These are phyloP conservation scores for Cardiocondyla obscurior DNA, from an alignment of 1,140 invertebrate genomes.

Conservation along the genomic window DNA sequence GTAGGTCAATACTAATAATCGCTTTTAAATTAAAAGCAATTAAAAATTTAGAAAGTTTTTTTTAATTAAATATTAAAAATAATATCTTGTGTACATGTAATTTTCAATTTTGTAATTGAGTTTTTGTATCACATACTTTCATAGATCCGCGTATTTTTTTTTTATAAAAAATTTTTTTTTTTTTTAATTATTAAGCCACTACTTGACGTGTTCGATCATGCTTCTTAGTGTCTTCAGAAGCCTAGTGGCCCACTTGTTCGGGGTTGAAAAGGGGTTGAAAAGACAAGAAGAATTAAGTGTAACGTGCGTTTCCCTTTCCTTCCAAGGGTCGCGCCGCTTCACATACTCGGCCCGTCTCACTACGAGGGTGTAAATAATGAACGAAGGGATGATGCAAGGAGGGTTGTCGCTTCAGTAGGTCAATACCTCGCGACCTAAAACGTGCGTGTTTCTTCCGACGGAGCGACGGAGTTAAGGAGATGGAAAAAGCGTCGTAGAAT, in stretches of 20 bases:
- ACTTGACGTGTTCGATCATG: constrained; percentile 19
- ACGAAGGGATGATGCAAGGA: constrained; percentile 74
- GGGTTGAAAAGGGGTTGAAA: constrained; percentile 64
- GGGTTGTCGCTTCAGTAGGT: constrained; percentile 74
- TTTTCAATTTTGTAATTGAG: constrained; percentile 7
- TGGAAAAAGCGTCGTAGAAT: constrained; percentile 49
- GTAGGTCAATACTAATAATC: neutral
- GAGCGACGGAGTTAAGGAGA: neutral
- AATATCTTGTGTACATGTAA: neutral
- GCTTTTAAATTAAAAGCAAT: neutral
- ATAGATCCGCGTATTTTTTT: neutral
- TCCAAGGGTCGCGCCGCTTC: constrained; percentile 58
- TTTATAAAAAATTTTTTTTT: too few species aligned
- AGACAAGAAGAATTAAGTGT: constrained; percentile 72
- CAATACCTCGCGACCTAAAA: constrained; percentile 74
- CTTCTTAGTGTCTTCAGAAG: constrained; percentile 62
- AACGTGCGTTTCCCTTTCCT: constrained; percentile 35
- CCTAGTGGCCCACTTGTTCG: constrained; percentile 75
- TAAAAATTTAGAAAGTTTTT: neutral
- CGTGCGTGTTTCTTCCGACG: constrained; percentile 43
- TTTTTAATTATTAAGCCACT: constrained; percentile 42
- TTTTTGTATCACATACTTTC: neutral
- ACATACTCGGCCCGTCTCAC: constrained; percentile 57
- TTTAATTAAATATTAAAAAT: neutral
- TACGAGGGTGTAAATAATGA: constrained; percentile 79